These are phyloP conservation scores for Pangasius krempfi DNA, from an alignment of 2,797 vertebrate species.

Conservation along the genomic window DNA sequence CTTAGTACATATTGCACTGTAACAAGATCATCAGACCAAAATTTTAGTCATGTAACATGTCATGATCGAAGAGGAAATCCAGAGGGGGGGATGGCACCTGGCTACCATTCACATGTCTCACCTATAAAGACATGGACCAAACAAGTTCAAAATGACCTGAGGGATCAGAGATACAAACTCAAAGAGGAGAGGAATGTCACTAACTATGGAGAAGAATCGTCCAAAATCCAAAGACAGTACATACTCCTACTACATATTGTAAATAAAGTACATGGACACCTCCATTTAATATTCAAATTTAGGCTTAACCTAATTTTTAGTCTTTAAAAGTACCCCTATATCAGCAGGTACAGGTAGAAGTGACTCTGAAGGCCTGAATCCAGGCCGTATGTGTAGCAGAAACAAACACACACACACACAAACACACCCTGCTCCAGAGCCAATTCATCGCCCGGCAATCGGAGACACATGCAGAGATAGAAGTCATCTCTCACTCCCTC, in stretches of 20 bases:
- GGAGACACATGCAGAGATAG: constrained; percentile 54
- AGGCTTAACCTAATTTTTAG: not conserved
- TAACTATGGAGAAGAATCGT: not conserved
- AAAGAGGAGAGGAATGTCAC: not conserved
- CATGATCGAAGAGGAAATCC: not conserved
- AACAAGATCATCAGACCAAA: not conserved
- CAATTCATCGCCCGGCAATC: constrained; percentile 55
- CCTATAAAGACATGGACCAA: not conserved
- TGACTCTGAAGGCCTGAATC: not conserved
- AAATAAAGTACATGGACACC: not conserved
- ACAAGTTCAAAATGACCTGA: not conserved
- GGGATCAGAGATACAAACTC: not conserved
- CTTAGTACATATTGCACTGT: not conserved
- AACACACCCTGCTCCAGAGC: constrained; percentile 53
- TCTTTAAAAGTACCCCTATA: not conserved
- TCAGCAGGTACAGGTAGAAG: not conserved
- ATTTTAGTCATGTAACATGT: not conserved
- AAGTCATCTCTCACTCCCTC: constrained; percentile 57
- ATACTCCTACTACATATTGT: not conserved
- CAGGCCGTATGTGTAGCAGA: not conserved
- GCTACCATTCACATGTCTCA: not conserved
- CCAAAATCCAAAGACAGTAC: not conserved
- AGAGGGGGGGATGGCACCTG: not conserved
- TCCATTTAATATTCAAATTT: not conserved
- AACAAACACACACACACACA: constrained; percentile 11